Evolutionary conservation across 2,797 vertebrate genomes (phyloP).

Genomic region (Enteromius unitaeniatus): DNA sequence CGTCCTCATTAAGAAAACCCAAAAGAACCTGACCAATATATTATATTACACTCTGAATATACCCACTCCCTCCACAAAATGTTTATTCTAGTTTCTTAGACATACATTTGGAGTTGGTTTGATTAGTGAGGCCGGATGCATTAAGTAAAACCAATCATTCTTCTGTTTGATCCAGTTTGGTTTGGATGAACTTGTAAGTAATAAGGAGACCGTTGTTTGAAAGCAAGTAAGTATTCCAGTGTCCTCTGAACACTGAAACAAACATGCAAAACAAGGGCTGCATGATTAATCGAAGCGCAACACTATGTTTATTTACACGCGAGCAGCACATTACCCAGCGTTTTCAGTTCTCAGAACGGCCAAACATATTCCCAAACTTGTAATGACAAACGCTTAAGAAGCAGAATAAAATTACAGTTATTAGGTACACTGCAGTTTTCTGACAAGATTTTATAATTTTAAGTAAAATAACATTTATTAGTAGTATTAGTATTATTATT

Average conservation of each 20-base stretch:
- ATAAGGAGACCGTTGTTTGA: conserved; percentile 15
- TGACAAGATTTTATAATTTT: no score
- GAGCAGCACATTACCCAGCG: background rate
- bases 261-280: background rate
- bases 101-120: conserved; percentile 20
- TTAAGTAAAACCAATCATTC: conserved; percentile 31
- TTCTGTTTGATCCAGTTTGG: conserved; percentile 32
- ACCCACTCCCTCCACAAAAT: conserved; percentile 16
- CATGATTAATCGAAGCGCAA: background rate
- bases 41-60: conserved; percentile 22
- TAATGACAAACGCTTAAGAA: background rate
- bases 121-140: conserved; percentile 20
- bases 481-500: background rate
- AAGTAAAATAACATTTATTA: no score
- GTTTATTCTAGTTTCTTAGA: conserved; percentile 8
- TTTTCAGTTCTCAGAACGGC: background rate
- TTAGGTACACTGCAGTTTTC: no score
- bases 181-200: conserved; percentile 18
- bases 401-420: no score
- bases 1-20: conserved; percentile 52
- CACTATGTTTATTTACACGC: background rate
- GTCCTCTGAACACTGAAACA: conserved; percentile 12
- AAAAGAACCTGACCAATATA: conserved; percentile 29
- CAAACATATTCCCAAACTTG: background rate
- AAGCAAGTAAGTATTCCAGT: background rate